These are phyloP conservation scores for Melinaea marsaeus DNA, from an alignment of 2,888 invertebrate species.

Conservation along the genomic window DNA sequence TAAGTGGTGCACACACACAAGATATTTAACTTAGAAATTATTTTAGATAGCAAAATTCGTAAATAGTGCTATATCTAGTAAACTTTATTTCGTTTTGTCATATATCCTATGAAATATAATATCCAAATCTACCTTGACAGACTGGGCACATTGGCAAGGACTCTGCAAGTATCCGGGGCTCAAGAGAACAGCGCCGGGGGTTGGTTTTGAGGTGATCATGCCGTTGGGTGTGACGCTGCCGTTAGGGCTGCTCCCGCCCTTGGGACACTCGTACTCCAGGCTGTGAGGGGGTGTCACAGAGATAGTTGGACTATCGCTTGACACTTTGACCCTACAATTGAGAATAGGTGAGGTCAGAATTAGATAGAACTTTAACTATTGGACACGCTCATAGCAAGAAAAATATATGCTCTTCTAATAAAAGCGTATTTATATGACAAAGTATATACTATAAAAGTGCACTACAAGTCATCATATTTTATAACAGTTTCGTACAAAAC, in stretches of 20 bases:
- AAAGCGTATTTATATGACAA: no score
- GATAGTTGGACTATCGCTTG: conserved; percentile 69
- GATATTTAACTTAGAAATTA: no score
- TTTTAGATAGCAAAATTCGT: no score
- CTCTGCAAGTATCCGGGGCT: conserved; percentile 68
- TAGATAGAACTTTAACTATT: neutral
- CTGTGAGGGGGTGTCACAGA: conserved; percentile 69
- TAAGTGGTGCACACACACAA: no score
- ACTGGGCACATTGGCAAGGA: conserved; percentile 72
- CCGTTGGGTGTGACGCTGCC: conserved; percentile 68
- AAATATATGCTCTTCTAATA: neutral
- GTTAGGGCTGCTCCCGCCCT: conserved; percentile 65
- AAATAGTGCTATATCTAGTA: no score
- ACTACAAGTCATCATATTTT: neutral
- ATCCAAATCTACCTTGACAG: conserved; percentile 57
- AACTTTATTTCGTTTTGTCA: no score
- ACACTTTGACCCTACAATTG: conserved; percentile 57
- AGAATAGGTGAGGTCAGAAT: neutral
- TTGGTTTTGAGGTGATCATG: conserved; percentile 60
- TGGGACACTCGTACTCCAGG: conserved; percentile 65
- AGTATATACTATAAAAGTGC: neutral
- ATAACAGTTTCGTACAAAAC: neutral
- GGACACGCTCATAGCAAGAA: neutral
- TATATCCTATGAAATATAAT: no score
- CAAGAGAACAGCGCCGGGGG: conserved; percentile 63